Evolutionary conservation across 2,797 vertebrate genomes (phyloP).

Genomic region (Vireo griseus): DNA sequence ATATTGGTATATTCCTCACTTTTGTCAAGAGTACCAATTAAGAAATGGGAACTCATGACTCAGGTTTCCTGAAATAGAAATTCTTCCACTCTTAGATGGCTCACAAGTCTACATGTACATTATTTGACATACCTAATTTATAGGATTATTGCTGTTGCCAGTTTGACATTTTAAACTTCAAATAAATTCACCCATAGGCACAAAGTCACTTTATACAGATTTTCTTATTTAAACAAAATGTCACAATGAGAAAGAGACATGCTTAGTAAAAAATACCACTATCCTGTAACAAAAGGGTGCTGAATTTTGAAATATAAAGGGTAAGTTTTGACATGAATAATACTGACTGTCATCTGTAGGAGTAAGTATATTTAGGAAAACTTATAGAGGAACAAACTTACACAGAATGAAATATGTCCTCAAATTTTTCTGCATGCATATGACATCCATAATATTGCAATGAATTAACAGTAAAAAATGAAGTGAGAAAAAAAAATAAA

Average conservation of each 20-base stretch:
- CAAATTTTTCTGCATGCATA: not conserved
- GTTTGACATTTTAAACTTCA: constrained; percentile 68
- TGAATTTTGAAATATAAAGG: not conserved
- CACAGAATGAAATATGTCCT: not conserved
- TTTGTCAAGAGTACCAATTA: constrained; percentile 39
- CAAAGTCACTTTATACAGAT: constrained; percentile 58
- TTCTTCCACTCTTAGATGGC: constrained; percentile 39
- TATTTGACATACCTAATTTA: constrained; percentile 49
- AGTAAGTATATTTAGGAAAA: not conserved
- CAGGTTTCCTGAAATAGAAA: constrained; percentile 46
- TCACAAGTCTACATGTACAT: constrained; percentile 58
- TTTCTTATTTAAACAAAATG: constrained; percentile 68
- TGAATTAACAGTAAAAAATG: not conserved
- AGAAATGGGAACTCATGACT: constrained; percentile 25
- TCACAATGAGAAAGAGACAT: constrained; percentile 37
- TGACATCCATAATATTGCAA: not conserved
- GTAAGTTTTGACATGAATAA: not conserved
- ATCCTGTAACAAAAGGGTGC: not conserved
- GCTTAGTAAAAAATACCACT: constrained; percentile 1
- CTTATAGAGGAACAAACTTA: not conserved
- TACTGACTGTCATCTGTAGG: not conserved
- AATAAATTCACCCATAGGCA: constrained; percentile 63
- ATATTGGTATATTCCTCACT: not conserved
- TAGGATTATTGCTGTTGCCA: constrained; percentile 48
- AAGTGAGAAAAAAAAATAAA: not conserved